phyloP scores from a whole-genome alignment of 2,888 invertebrate genomes.

The Cosmorhoe ocellata region DNA sequence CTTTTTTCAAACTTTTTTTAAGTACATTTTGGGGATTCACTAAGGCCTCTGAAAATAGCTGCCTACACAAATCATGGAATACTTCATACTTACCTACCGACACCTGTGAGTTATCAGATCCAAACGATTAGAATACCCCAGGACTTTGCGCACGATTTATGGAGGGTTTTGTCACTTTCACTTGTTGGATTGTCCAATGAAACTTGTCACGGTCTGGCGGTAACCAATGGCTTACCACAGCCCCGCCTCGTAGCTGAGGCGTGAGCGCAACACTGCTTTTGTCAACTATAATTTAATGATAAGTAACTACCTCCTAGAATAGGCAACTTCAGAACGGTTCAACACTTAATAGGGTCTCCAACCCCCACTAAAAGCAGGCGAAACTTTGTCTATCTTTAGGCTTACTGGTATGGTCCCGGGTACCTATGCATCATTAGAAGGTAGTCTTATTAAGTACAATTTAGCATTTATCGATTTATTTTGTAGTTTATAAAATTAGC shows the following conservation, averaged over 20 bases:
- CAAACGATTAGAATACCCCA: slow-evolving; percentile 40
- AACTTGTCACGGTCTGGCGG: slow-evolving; percentile 75
- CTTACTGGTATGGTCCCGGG: no score
- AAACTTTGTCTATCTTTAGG: no score
- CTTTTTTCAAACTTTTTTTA: no score
- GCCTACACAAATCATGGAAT: no score
- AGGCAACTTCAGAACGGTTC: neutral
- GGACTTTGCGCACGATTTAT: slow-evolving; percentile 56
- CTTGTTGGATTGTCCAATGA: slow-evolving; percentile 75
- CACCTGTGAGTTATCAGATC: slow-evolving; percentile 43
- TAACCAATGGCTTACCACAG: slow-evolving; percentile 72
- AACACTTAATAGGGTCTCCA: no score
- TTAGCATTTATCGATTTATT: slow-evolving; percentile 19
- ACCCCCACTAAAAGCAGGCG: no score
- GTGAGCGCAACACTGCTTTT: slow-evolving; percentile 57
- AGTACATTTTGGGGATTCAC: no score
- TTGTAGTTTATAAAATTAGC: slow-evolving; percentile 17
- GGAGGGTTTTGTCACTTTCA: slow-evolving; percentile 73
- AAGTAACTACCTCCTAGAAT: slow-evolving; percentile 10
- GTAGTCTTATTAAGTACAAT: slow-evolving; percentile 1
- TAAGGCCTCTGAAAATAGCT: no score
- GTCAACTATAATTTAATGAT: slow-evolving; percentile 22
- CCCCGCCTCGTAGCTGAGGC: slow-evolving; percentile 75
- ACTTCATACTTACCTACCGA: no score
- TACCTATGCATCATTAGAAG: neutral